These are phyloP conservation scores for Spilarctia lutea DNA, from an alignment of 2,888 invertebrate species.

Conservation along the genomic window DNA sequence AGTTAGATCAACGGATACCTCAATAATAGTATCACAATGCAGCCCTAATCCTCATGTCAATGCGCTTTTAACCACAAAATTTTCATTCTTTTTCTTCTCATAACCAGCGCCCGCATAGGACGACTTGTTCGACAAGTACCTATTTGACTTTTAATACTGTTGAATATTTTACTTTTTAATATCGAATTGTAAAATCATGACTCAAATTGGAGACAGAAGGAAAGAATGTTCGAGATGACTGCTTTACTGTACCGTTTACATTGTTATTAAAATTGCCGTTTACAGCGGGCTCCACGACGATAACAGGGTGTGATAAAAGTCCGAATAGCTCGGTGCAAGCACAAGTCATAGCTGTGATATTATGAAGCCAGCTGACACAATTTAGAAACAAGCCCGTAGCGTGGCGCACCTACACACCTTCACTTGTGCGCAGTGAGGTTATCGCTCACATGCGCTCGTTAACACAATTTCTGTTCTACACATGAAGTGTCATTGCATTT, in stretches of 20 bases:
- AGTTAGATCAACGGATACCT: neutral
- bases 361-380: conserved; percentile 53
- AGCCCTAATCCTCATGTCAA: conserved; percentile 56
- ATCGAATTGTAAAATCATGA: conserved; percentile 36
- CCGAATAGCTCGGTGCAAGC: conserved; percentile 24
- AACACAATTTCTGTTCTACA: conserved; percentile 50
- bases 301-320: conserved; percentile 22
- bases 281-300: neutral
- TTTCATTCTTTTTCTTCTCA: conserved; percentile 65
- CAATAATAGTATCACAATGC: conserved; percentile 45
- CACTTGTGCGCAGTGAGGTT: conserved; percentile 44
- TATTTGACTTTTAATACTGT: conserved; percentile 70
- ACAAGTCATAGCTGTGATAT: conserved; percentile 33
- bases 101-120: conserved; percentile 72
- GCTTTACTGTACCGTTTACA: conserved; percentile 10
- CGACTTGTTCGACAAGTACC: conserved; percentile 60
- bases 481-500: conserved; percentile 35
- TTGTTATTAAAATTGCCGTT: conserved; percentile 14
- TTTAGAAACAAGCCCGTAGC: conserved; percentile 44
- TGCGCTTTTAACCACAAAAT: conserved; percentile 72
- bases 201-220: conserved; percentile 12
- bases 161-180: conserved; percentile 57
- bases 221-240: conserved; percentile 5
- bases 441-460: conserved; percentile 44
- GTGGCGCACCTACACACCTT: conserved; percentile 35